phyloP scores from a whole-genome alignment of 2,797 vertebrate genomes.

The Nyctibius grandis region DNA sequence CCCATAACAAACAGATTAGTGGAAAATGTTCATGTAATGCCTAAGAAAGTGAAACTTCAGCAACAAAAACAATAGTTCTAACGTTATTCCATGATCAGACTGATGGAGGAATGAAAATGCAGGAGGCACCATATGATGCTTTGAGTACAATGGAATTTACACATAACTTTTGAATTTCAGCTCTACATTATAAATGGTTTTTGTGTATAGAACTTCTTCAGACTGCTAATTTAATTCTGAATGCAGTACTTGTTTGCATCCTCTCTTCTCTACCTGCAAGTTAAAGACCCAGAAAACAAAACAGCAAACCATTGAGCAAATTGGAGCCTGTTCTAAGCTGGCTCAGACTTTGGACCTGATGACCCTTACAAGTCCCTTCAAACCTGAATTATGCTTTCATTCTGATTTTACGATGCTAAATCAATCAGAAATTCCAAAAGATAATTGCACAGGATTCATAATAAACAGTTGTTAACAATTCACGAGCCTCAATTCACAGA shows the following conservation, averaged over 20 bases:
- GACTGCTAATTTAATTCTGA: background rate
- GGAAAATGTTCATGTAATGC: background rate
- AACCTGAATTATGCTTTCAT: background rate
- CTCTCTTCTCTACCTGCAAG: background rate
- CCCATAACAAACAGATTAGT: background rate
- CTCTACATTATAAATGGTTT: background rate
- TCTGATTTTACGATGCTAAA: background rate
- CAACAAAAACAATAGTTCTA: background rate
- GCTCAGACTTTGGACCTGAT: background rate
- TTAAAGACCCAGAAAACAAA: background rate
- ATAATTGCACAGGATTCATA: background rate
- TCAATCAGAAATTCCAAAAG: background rate
- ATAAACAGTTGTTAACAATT: background rate
- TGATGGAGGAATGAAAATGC: background rate
- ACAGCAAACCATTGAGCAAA: background rate
- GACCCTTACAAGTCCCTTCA: background rate
- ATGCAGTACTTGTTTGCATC: background rate
- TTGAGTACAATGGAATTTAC: background rate
- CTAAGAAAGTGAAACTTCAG: background rate
- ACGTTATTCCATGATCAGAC: background rate
- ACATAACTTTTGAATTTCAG: background rate
- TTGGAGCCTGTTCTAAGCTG: background rate
- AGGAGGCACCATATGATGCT: background rate
- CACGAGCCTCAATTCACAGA: background rate
- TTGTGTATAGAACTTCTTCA: background rate